Evolutionary conservation across 1,140 invertebrate species (phyloP), one percentile per base, ranked within the genome.

Genomic region (Acyrthosiphon pisum): DNA sequence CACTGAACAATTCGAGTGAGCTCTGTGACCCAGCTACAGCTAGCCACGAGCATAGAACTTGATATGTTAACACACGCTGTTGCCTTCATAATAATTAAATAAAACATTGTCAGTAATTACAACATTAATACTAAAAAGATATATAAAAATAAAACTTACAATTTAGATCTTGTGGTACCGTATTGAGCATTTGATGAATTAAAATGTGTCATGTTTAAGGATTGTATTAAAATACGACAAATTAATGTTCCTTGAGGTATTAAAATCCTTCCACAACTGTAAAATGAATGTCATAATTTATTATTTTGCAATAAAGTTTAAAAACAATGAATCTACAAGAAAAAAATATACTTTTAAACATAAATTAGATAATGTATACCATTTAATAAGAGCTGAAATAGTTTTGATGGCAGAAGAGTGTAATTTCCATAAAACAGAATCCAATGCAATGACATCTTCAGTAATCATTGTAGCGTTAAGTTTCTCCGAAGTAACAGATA

Each of bases 331-430:
- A 44, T 44, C 1, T 44, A 84, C 23, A 84, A 84, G 30, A 68
- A 76, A 76, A 76, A n/a, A n/a, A 50, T 50, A 89, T 56, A 56
- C 11, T 41, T 90, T 41, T 18, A 90, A 60, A 50, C n/a, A 37
- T 1, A 44, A 90, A 91, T 7, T 76, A n/a, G 41, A 30, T 60
- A 37, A 50, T 41, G 18, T 26, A 89, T 81, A 93, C 91, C 91
- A 84, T 86, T 93, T 93, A n/a, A 93, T 93, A 41, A 93, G 48
- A 35, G 91, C 91, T 86, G 76, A 93, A 93, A 93, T 56, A 8
- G 91, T 93, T 93, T 93, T 93, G 1, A 93, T 86, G 26, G 37
- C 81, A 30, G 91, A 93, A 84, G 35, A 93, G 30, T 93, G 91
- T 41, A 93, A 53, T 83, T 93, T 93, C 76, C 76, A 93, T 53